Evolutionary conservation across 2,888 invertebrate species (phyloP).

Genomic region (Sialis lutaria): DNA sequence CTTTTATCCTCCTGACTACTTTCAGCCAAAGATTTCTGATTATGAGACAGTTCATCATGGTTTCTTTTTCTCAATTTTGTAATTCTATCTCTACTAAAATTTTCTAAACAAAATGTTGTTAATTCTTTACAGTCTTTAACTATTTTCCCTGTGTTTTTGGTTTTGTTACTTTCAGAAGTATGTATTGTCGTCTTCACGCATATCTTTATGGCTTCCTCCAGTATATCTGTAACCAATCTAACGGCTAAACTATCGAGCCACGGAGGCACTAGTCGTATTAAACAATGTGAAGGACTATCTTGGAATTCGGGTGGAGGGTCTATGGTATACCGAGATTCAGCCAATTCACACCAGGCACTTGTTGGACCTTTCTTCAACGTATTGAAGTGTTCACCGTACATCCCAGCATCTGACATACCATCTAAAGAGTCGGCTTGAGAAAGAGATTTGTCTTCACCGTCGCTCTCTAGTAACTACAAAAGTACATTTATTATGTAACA

Average conservation of each 20-base stretch:
- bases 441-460: conserved; percentile 57
- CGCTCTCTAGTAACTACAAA: conserved; percentile 60
- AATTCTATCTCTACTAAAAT: too few species aligned
- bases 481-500: conserved; percentile 9
- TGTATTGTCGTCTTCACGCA: conserved; percentile 20
- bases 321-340: conserved; percentile 45
- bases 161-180: conserved; percentile 4
- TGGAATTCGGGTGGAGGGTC: conserved; percentile 79
- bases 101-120: too few species aligned
- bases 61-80: too few species aligned
- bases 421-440: conserved; percentile 67
- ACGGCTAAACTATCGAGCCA: conserved; percentile 27
- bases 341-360: conserved; percentile 27
- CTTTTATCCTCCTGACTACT: conserved; percentile 9
- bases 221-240: conserved; percentile 26
- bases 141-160: too few species aligned
- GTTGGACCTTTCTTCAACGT: conserved; percentile 61
- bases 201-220: conserved; percentile 30
- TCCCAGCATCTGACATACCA: conserved; percentile 51
- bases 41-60: too few species aligned
- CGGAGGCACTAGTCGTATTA: conserved; percentile 5
- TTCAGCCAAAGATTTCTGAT: too few species aligned
- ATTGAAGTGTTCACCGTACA: conserved; percentile 68
- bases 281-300: conserved; percentile 31
- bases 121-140: too few species aligned